Conservation (phyloP, 2,113 vertebrate species). For the Psephotus haematonotus region DNA sequence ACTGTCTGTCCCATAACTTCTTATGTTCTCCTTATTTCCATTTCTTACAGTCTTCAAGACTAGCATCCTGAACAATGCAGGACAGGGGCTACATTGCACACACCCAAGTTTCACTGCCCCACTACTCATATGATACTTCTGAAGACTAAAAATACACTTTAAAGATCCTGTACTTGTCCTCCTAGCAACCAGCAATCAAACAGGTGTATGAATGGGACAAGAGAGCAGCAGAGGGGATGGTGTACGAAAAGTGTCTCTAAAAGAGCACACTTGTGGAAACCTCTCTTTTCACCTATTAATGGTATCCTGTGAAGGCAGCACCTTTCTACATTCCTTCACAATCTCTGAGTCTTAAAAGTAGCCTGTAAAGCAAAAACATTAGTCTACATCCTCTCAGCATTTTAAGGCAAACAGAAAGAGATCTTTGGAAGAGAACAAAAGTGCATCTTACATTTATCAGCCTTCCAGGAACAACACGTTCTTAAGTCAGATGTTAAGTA, state of each 20-base stretch:
- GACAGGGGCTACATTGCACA: accelerated
- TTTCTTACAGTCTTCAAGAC: not conserved
- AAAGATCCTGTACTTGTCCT: not conserved
- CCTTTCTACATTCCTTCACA: not conserved
- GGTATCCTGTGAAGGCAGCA: not conserved
- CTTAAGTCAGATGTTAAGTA: not conserved
- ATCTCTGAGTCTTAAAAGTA: not conserved
- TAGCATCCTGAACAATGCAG: not conserved
- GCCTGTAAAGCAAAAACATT: not conserved
- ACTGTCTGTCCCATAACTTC: not conserved
- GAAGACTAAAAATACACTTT: not conserved
- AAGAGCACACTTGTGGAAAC: not conserved
- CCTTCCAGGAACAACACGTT: not conserved
- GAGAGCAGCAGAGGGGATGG: not conserved
- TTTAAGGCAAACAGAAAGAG: not conserved
- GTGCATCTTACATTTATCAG: accelerated
- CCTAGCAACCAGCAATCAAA: not conserved
- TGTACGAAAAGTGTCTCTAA: not conserved
- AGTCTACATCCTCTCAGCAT: not conserved
- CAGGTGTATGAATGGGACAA: accelerated
- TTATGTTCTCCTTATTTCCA: not conserved
- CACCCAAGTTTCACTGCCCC: not conserved
- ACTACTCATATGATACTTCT: not conserved
- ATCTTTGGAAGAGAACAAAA: not conserved
- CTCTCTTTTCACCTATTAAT: not conserved